Evolutionary conservation across 1,140 invertebrate genomes (phyloP), one percentile per base, ranked within the genome.

Genomic region (Rhopalosiphum maidis): DNA sequence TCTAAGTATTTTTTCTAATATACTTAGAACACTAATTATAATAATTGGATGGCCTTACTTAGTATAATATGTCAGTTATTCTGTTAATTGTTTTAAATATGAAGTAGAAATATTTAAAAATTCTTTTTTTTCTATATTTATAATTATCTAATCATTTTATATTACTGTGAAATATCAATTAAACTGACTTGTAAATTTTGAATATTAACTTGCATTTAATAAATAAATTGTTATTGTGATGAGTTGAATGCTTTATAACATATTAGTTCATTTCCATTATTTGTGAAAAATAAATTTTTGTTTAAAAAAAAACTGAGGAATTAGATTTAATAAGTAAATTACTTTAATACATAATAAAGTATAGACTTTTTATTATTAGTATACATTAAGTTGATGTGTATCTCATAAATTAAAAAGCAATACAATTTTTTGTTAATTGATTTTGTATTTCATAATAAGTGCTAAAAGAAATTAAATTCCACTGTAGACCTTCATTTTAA

Each of bases 41-140:
- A 89, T 89, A 89, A 37, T 55, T 55, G 3, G 21, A 89, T 89
- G 35, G n/a, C 8, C 23, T 89, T 54, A 35, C 35, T 43, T 30
- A n/a, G n/a, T 55, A 60, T 46, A 90, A 60, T 1, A 60, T 21
- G n/a, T 77, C n/a, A n/a, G n/a, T 90, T 41, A 68, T 90, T 90
- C 89, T 23, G 30, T 41, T 55, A 37, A 60, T 60, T 90, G 5
- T 41, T 90, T 90, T 4, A 48, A 89, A 60, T 55, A 90, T 30
- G 3, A 25, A 60, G 37, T 43, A 90, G 23, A 90, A 30, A 60
- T 90, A 43, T 55, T 60, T 25, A 6, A 15, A 68, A 90, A 41
- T 41, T 37, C 46, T 60, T 43, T 85, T 43, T 23, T 41, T 85
- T 37, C 2, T 43, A 85, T 41, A 8, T 8, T 37, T 7, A 41